Percentiles rank a stretch among this genome's conserved stretches.
These are phyloP conservation scores for Drosophila paranaensis DNA, from an alignment of 2,888 invertebrate genomes.

Conservation along the genomic window DNA sequence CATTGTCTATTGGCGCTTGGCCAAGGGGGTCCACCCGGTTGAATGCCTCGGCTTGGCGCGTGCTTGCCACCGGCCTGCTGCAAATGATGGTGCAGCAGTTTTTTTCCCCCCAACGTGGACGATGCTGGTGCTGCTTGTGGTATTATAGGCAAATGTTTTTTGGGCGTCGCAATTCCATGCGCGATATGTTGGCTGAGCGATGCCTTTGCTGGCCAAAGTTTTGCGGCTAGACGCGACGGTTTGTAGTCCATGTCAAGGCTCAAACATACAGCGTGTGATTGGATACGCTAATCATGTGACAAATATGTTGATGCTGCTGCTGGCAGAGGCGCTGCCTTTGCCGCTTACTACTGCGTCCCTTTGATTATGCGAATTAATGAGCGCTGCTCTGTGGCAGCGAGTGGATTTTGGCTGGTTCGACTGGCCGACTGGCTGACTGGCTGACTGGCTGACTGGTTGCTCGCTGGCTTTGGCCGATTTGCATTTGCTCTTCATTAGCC, in stretches of 20 bases:
- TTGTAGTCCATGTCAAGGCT: slow-evolving; percentile 47
- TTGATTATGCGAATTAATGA: slow-evolving; percentile 78
- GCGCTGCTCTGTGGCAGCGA: slow-evolving; percentile 29
- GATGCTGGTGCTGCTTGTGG: slow-evolving; percentile 5
- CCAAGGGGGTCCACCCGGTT: slow-evolving; percentile 38
- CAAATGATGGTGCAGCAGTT: slow-evolving; percentile 56
- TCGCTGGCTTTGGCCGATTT: slow-evolving; percentile 32
- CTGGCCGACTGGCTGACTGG: background rate
- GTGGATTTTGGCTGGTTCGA: background rate
- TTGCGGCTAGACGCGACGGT: slow-evolving; percentile 41
- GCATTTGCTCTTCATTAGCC: slow-evolving; percentile 74
- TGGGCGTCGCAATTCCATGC: slow-evolving; percentile 23
- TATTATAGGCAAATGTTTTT: slow-evolving; percentile 8
- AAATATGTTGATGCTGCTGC: slow-evolving; percentile 54
- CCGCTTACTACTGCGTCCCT: slow-evolving; percentile 27
- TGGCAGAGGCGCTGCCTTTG: slow-evolving; percentile 14
- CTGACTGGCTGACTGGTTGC: background rate
- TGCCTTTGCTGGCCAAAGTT: slow-evolving; percentile 18
- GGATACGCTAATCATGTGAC: slow-evolving; percentile 73
- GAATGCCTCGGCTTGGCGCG: slow-evolving; percentile 52
- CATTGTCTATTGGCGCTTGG: slow-evolving; percentile 73
- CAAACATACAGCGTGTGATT: slow-evolving; percentile 49
- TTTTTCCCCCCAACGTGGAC: slow-evolving; percentile 27
- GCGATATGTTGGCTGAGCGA: background rate
- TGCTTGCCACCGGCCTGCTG: slow-evolving; percentile 35